Conservation (phyloP, 2,113 vertebrate genomes). For the Elanus axillaris region DNA sequence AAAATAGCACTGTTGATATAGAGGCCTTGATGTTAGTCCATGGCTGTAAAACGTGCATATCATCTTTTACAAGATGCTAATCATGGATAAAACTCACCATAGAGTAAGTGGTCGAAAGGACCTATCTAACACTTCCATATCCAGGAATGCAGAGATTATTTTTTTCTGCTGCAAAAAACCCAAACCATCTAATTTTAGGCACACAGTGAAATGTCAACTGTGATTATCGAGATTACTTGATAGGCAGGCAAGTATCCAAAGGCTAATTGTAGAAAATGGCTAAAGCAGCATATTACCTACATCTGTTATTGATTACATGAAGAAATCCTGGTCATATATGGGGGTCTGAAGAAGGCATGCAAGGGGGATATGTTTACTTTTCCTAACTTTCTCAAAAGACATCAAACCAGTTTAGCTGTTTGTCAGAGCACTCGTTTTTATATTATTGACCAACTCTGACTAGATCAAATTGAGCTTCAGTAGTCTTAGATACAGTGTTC, state of each 20-base stretch:
- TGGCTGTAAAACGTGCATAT: neutral
- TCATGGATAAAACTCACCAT: neutral
- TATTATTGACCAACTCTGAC: neutral
- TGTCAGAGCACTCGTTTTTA: neutral
- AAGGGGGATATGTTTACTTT: neutral
- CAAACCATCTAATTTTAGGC: neutral
- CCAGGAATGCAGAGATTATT: neutral
- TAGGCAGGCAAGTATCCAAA: neutral
- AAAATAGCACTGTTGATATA: neutral
- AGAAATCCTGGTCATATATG: neutral
- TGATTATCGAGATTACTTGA: neutral
- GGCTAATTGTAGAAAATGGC: neutral
- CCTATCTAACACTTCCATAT: neutral
- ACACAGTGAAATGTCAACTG: neutral
- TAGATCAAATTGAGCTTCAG: neutral
- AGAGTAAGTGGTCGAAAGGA: neutral
- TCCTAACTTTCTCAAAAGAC: neutral
- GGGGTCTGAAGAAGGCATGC: neutral
- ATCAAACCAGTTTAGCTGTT: neutral
- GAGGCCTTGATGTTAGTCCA: fast-evolving
- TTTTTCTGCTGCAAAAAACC: neutral
- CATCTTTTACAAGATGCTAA: neutral
- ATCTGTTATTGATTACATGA: neutral
- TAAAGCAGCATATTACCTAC: neutral
- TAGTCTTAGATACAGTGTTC: neutral